Evolutionary conservation across 2,113 vertebrate species (phyloP), one percentile per base, ranked within the genome.

Genomic region (Cariama cristata): DNA sequence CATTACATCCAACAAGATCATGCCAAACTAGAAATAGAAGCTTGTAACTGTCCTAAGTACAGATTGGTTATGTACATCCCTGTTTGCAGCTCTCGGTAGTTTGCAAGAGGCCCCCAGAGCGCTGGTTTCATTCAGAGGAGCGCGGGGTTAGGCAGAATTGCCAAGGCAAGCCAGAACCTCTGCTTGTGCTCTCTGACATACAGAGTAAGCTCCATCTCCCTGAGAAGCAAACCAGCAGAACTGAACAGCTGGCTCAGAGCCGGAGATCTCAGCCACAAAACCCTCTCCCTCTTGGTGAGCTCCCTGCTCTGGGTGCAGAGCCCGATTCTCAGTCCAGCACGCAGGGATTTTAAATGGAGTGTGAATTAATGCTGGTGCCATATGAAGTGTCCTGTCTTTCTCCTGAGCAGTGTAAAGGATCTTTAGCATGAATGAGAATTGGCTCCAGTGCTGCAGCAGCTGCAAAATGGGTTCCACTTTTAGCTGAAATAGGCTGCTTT

Each of bases 201-300:
- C 0, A 9, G 30, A 21, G 49, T 15, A 33, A 69, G 79, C 42
- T 75, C 24, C 0, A 0, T 40, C 33, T 69, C 0, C 2, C 38
- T 49, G 45, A 81, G 71, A 50, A 91, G 38, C 42, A 75, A 80
- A 23, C 52, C 52, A 58, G 38, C 20, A 69, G 73, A 45, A 60
- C 35, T 35, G 27, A 66, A 75, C 52, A n/a, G 47, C 49, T 0
- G 0, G 7, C 55, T 77, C 9, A 4, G 66, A 63, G 77, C 68
- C 2, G 4, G 40, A 58, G 30, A 71, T 15, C 26, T 52, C 49
- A 50, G 42, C 26, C 1, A 1, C 33, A 80, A n/a, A 90, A 69
- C 19, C 5, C 38, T 12, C 12, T 79, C 26, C 23, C 16, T 81
- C 38, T 49, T 52, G 22, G 42, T 49, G 55, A 86, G n/a, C 30